Conservation (phyloP, 2,888 invertebrate genomes). For the Dynastes grantii region DNA sequence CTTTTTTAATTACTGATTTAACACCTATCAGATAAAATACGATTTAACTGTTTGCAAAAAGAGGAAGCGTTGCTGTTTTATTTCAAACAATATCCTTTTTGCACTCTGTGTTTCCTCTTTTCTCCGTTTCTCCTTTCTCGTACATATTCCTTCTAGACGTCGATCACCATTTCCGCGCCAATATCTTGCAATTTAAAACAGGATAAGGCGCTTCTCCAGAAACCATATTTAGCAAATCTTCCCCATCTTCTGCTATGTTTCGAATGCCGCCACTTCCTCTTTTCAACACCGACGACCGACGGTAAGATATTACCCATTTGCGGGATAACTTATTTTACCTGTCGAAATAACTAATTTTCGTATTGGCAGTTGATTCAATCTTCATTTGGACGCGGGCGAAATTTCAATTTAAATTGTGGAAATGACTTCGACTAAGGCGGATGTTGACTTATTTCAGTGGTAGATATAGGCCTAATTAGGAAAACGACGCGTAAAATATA, state of each 20-base stretch:
- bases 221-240: not conserved
- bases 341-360: constrained; percentile 59
- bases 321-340: constrained; percentile 58
- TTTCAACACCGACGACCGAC: not conserved
- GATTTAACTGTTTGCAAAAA: no score
- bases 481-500: not conserved
- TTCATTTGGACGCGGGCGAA: constrained; percentile 55
- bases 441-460: constrained; percentile 15
- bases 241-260: not conserved
- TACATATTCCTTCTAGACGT: not conserved
- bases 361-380: constrained; percentile 57
- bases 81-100: no score
- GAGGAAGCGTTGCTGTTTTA: no score
- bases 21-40: no score
- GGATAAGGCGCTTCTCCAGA: not conserved
- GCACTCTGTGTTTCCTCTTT: no score
- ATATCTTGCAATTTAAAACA: not conserved
- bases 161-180: not conserved
- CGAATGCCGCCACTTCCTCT: not conserved
- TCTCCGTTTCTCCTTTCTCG: no score
- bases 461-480: constrained; percentile 3
- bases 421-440: constrained; percentile 24
- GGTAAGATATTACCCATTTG: constrained; percentile 57
- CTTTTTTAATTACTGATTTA: no score
- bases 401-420: constrained; percentile 49